Percentiles rank a stretch among this genome's conserved stretches.
Evolutionary conservation across 2,113 vertebrate species (phyloP).

Genomic region (Phoenicopterus ruber): DNA sequence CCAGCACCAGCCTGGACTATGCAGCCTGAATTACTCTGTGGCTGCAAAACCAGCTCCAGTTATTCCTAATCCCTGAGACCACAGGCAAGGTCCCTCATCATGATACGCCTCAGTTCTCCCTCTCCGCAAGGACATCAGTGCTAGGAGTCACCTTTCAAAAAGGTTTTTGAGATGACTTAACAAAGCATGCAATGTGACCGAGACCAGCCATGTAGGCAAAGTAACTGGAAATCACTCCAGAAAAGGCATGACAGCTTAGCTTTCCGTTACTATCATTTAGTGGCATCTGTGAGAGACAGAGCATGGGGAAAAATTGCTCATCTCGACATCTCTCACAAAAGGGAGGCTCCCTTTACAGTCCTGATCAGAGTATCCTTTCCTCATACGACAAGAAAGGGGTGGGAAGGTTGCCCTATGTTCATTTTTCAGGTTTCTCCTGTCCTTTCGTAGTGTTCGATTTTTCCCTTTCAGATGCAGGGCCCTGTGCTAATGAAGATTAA

Average conservation of each 20-base stretch:
- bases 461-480: background rate
- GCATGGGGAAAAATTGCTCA: background rate
- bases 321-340: background rate
- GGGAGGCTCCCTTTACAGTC: background rate
- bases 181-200: background rate
- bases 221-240: background rate
- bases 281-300: background rate
- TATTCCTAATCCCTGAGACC: background rate
- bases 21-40: background rate
- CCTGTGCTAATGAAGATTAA: slow-evolving; percentile 19
- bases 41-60: background rate
- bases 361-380: background rate
- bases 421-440: background rate
- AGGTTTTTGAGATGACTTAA: background rate
- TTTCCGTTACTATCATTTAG: background rate
- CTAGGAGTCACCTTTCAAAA: background rate
- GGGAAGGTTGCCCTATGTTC: background rate
- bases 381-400: background rate
- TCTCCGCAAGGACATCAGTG: background rate
- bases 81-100: background rate
- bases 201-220: background rate
- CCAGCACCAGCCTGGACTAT: background rate
- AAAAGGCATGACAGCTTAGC: background rate
- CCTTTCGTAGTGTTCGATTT: background rate
- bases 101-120: fast-evolving